These are phyloP conservation scores for Tupaia chinensis DNA, from an alignment of 2,113 vertebrate genomes.

Conservation along the genomic window DNA sequence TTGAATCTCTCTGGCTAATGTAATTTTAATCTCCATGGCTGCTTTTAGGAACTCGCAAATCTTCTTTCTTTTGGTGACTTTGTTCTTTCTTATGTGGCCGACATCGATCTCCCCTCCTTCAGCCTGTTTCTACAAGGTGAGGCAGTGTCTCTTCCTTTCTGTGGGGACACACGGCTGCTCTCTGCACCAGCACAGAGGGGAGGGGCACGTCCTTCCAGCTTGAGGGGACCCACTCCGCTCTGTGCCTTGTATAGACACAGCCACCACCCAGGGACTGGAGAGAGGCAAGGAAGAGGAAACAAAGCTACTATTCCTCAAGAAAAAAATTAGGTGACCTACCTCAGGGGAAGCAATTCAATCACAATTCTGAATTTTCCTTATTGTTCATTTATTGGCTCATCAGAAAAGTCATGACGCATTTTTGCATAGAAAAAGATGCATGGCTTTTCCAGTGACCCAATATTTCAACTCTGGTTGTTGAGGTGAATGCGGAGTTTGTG, in stretches of 20 bases:
- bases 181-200: not conserved
- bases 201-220: fast-evolving
- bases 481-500: not conserved
- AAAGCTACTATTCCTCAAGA: not conserved
- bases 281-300: not conserved
- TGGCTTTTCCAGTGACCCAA: too few relatives aligned
- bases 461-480: not conserved
- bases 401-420: too few relatives aligned
- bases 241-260: not conserved
- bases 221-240: fast-evolving
- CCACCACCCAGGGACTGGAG: fast-evolving
- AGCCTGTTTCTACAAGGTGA: not conserved
- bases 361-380: too few relatives aligned
- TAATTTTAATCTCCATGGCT: constrained; percentile 51
- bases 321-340: too few relatives aligned
- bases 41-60: not conserved
- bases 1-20: constrained; percentile 19
- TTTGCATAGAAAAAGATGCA: too few relatives aligned
- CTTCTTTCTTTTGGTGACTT: constrained; percentile 11
- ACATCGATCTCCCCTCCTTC: not conserved
- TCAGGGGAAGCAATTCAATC: not conserved
- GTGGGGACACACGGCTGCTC: fast-evolving
- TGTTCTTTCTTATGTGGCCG: not conserved
- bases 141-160: fast-evolving
- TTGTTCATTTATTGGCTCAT: not conserved